Percentiles rank a stretch among this genome's conserved stretches.
phyloP scores from a whole-genome alignment of 2,888 invertebrate species.

The Euzophera pinguis region DNA sequence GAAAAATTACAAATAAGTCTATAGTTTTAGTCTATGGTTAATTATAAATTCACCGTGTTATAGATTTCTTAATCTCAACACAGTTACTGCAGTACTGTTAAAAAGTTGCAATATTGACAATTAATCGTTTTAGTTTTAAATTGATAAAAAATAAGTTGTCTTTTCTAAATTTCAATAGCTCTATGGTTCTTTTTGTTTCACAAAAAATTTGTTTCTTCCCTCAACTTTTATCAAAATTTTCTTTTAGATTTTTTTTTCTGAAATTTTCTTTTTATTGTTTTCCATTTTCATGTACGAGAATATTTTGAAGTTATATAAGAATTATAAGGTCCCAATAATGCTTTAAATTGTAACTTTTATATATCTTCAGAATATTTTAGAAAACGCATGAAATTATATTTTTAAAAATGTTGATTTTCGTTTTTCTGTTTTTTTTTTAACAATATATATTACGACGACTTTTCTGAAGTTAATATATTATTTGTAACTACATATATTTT shows the following conservation, averaged over 20 bases:
- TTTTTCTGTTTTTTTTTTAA: slow-evolving; percentile 18
- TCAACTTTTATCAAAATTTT: neutral
- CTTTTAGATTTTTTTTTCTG: neutral
- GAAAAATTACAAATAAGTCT: too few species aligned
- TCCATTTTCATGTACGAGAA: slow-evolving; percentile 12
- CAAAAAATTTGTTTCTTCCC: neutral
- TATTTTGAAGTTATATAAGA: slow-evolving; percentile 12
- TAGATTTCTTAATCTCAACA: neutral
- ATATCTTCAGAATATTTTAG: slow-evolving; percentile 5
- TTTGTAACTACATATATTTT: slow-evolving; percentile 27
- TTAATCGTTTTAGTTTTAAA: neutral
- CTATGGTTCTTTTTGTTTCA: neutral
- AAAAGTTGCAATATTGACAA: neutral
- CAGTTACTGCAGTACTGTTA: neutral
- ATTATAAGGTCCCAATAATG: slow-evolving; percentile 6
- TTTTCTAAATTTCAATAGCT: neutral
- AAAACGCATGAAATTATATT: neutral
- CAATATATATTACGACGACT: slow-evolving; percentile 21
- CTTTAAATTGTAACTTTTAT: slow-evolving; percentile 16
- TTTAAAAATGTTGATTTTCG: slow-evolving; percentile 16
- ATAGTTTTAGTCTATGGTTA: too few species aligned
- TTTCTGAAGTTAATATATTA: slow-evolving; percentile 29
- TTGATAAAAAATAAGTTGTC: neutral
- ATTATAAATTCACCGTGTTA: neutral
- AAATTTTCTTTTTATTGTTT: neutral